These are phyloP conservation scores for Tragelaphus buxtoni DNA, from an alignment of 2,113 vertebrate species.

Conservation along the genomic window DNA sequence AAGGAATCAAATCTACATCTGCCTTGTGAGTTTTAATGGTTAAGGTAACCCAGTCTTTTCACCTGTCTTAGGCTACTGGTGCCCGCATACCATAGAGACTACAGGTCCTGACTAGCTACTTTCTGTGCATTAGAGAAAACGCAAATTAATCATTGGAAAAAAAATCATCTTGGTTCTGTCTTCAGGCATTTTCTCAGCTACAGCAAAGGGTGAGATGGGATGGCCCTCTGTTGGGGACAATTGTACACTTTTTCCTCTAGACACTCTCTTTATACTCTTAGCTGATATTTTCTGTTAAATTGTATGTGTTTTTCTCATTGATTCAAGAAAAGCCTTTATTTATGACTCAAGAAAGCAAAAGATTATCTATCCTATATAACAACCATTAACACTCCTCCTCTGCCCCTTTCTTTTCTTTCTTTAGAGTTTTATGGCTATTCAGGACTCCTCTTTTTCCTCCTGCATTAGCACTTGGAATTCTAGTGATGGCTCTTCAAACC, in stretches of 20 bases:
- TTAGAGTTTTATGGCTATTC: neutral
- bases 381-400: neutral
- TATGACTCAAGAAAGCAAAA: neutral
- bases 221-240: no score
- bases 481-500: neutral
- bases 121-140: neutral
- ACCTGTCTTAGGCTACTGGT: neutral
- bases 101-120: accelerated
- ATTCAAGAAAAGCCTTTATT: neutral
- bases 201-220: no score
- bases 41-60: no score
- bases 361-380: no score
- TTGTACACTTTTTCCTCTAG: neutral
- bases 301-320: neutral
- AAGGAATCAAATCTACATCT: neutral
- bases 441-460: neutral
- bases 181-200: neutral
- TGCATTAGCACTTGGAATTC: no score
- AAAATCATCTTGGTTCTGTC: neutral
- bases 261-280: neutral
- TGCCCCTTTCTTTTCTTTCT: neutral
- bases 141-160: neutral
- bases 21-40: neutral
- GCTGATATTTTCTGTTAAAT: neutral
- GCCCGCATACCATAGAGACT: no score